A percentile compares a stretch with the other conserved stretches of the same genome.
phyloP scores from a whole-genome alignment of 2,888 invertebrate genomes.

The Bellardia bayeri region DNA sequence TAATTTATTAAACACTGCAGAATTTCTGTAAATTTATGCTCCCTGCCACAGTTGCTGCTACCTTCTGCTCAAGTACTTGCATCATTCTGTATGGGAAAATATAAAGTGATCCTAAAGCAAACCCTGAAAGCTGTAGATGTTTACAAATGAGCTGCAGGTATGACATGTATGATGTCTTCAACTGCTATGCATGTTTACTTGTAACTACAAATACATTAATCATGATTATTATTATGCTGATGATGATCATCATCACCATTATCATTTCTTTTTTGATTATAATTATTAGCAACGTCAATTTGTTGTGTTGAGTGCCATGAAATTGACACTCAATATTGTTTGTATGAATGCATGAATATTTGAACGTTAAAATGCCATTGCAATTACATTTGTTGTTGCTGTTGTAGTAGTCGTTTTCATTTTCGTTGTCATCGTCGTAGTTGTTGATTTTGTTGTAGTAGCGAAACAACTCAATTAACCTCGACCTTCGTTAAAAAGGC shows the following conservation, averaged over 20 bases:
- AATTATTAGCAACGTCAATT: conserved; percentile 60
- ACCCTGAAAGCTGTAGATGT: neutral
- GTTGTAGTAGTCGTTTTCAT: conserved; percentile 62
- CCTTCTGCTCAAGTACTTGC: no score
- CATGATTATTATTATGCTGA: conserved; percentile 14
- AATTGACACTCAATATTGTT: conserved; percentile 73
- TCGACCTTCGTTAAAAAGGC: conserved; percentile 80
- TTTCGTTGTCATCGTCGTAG: conserved; percentile 7
- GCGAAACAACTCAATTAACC: conserved; percentile 83
- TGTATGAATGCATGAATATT: conserved; percentile 65
- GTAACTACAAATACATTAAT: neutral
- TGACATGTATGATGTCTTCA: neutral
- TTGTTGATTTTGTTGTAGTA: conserved; percentile 51
- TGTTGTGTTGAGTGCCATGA: conserved; percentile 68
- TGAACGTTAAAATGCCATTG: conserved; percentile 61
- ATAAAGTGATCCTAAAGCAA: no score
- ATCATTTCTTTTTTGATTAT: conserved; percentile 35
- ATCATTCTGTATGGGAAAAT: no score
- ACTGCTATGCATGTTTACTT: neutral
- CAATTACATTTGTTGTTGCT: conserved; percentile 16
- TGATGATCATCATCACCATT: neutral
- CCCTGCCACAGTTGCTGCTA: no score
- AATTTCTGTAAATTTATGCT: no score
- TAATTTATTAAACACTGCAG: no score
- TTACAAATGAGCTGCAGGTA: neutral